Evolutionary conservation across 2,113 vertebrate genomes (phyloP).

Genomic region (Otis tarda): DNA sequence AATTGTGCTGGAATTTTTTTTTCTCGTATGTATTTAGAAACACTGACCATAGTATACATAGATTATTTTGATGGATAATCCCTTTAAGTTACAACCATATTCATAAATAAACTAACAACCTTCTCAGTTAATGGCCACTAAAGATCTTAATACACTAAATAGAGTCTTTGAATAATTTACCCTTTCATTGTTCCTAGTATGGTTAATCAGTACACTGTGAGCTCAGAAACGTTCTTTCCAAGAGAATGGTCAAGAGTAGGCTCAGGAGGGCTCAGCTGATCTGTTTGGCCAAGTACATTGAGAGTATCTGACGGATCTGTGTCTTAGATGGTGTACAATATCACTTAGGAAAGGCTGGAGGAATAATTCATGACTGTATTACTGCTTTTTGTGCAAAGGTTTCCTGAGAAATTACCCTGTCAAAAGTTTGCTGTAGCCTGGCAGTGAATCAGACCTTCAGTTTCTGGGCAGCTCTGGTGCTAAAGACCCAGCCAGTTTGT

Average conservation of each 20-base stretch:
- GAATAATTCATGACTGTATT: not conserved
- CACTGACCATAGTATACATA: not conserved
- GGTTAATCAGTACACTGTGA: not conserved
- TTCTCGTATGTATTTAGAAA: not conserved
- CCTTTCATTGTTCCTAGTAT: not conserved
- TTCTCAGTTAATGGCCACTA: not conserved
- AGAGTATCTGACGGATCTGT: not conserved
- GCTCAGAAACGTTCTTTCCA: not conserved
- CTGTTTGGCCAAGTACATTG: not conserved
- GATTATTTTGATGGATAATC: not conserved
- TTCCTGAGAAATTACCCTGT: not conserved
- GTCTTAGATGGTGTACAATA: not conserved
- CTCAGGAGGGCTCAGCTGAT: not conserved
- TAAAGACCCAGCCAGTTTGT: not conserved
- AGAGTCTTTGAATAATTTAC: not conserved
- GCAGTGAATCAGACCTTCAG: not conserved
- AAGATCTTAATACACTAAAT: not conserved
- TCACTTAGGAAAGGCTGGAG: not conserved
- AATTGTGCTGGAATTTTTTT: not conserved
- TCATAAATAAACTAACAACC: not conserved
- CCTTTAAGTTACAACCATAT: not conserved
- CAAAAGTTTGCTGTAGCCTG: not conserved
- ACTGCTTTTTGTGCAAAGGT: not conserved
- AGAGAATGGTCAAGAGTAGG: not conserved
- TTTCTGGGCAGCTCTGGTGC: not conserved